Base-by-base conservation (phyloP, 2,113 vertebrate genomes). In the Psophia crepitans region DNA sequence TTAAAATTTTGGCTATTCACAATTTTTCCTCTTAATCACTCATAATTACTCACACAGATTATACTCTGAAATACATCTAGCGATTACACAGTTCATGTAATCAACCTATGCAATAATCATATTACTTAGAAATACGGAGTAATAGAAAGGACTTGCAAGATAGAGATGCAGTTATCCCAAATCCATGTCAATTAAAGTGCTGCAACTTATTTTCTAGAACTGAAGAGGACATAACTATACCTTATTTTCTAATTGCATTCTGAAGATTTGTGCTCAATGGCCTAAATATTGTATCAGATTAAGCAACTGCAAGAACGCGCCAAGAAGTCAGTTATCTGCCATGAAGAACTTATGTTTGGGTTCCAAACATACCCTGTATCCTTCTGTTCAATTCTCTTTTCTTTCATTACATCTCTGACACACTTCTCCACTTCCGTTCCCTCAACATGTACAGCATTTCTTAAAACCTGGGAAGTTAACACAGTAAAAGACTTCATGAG, bases 331-430 rank as follows among this genome's bases (percentile, higher is more conserved):
- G 61, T 24, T 51, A 41, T 37, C 41, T 39, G 69, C 53, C 37
- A 19, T 3, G 26, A 81, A 35, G 33, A 70, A 56, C 33, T 32
- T 46, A 22, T 10, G 23, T 65, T 73, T 1, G 1, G 35, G n/a
- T 81, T 91, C 58, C 70, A 82, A 73, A 93, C 98, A 30, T 97
- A 99, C 99, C 93, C 95, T 48, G 96, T 95, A 96, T 99, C 98
- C 95, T 98, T 98, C 95, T 99, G 98, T 11, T 97, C 89, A 84
- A 98, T 97, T 27, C 97, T 98, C 98, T 99, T 99, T 90, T 98
- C 99, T 92, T 97, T 98, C 97, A 99, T 99, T 81, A 99, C 98
- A 73, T 98, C 97, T 41, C 89, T 95, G 82, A 99, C 98, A 91
- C 95, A 98, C 63, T 95, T 97, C 81, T 98, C 98, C 89, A 99